Evolutionary conservation across 1,140 invertebrate species (phyloP), one percentile per base, ranked within the genome.

Genomic region (Ericerus pela): DNA sequence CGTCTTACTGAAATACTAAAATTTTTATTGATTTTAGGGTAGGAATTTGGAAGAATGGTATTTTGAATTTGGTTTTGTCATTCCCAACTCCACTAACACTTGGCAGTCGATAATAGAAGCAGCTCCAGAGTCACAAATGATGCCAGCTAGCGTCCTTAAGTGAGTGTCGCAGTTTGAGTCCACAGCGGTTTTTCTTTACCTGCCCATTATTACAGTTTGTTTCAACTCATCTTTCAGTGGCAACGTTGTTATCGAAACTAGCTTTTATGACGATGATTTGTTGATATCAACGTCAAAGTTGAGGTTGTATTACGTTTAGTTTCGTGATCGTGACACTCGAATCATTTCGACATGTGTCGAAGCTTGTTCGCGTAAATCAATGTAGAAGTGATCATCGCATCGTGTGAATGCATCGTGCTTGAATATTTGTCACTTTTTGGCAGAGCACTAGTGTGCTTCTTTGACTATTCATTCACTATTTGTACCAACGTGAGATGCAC

Each of bases 51-150:
- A 93, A 75, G 93, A 99, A 73, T 99, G 96, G 96, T 90, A 88
- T 69, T 99, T 99, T 72, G 93, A 99, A 68, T 98, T 99, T 80
- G 96, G 96, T 36, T 96, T 93, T 73, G 95, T 99, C 1, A 97
- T 98, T 65, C 89, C 94, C 18, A 93, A 94, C 63, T 98, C 95
- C 18, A 98, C 94, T 38, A 99, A 99, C 71, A 98, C 95, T 3
- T 99, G 96, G 96, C 94, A 98, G 70, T 95, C 88, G 57, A 75
- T 93, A 18, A 96, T 99, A 62, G 92, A 98, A 75, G 94, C 96
- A 31, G 96, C 96, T 0, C 95, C 96, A 2, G 95, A 99, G 72
- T 95, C 88, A 59, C 92, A 99, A 74, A 99, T 99, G 95, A 96
- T 99, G 90, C 95, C 96, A 37, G 93, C 95, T 1, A 92, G 89